phyloP scores from a whole-genome alignment of 2,888 invertebrate species.

The Plebejus argus region DNA sequence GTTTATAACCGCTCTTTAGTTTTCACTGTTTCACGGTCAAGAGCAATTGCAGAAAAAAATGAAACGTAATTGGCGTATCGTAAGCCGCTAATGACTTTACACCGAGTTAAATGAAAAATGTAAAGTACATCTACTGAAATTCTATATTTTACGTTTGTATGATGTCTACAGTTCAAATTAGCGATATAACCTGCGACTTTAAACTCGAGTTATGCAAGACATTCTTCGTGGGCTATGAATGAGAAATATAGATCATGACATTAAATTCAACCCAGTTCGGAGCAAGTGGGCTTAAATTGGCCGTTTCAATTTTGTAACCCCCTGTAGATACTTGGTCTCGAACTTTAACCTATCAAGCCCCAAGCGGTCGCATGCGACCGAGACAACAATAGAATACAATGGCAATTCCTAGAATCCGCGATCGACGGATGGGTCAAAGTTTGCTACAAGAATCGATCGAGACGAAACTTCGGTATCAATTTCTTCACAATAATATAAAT shows the following conservation, averaged over 20 bases:
- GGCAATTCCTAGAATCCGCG: too few species aligned
- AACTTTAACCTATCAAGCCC: too few species aligned
- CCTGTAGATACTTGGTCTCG: too few species aligned
- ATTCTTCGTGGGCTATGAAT: neutral
- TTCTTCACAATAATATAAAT: conserved; percentile 27
- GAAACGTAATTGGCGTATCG: conserved; percentile 25
- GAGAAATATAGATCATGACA: too few species aligned
- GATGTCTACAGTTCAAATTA: neutral
- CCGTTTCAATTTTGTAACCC: neutral
- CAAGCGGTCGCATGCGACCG: too few species aligned
- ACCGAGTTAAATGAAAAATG: neutral
- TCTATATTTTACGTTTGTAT: neutral
- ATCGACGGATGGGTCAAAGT: neutral
- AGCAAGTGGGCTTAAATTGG: neutral
- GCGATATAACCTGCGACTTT: neutral
- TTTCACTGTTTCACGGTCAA: conserved; percentile 38
- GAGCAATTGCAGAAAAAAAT: conserved; percentile 37
- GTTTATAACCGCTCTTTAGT: conserved; percentile 22
- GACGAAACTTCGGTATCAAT: conserved; percentile 5
- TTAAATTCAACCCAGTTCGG: too few species aligned
- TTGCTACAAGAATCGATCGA: neutral
- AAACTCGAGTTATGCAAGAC: neutral
- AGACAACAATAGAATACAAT: too few species aligned
- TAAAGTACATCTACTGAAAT: neutral
- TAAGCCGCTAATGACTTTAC: neutral